phyloP scores from a whole-genome alignment of 2,888 invertebrate species.

The Drosophila yooni region DNA sequence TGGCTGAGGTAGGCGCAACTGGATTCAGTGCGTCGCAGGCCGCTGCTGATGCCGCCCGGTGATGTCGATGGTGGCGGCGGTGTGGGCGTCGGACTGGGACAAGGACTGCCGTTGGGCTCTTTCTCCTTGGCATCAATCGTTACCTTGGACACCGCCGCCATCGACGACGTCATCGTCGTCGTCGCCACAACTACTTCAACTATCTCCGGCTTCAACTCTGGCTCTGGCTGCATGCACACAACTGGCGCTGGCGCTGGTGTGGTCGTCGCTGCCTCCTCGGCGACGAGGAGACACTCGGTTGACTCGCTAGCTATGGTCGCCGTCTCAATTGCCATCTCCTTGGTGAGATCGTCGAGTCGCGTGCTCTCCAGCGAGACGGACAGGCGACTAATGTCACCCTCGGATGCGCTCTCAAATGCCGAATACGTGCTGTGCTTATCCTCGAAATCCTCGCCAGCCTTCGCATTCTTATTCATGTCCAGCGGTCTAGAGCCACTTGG shows the following conservation, averaged over 20 bases:
- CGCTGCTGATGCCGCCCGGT: conserved; percentile 77
- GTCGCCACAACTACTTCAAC: conserved; percentile 25
- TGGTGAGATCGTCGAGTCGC: conserved; percentile 77
- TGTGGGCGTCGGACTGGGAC: conserved; percentile 76
- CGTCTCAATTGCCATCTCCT: conserved; percentile 82
- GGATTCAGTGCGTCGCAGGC: conserved; percentile 82
- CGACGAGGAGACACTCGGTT: conserved; percentile 77
- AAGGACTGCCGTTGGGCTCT: conserved; percentile 60
- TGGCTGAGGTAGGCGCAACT: conserved; percentile 81
- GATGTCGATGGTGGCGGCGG: conserved; percentile 82
- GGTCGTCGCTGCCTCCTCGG: conserved; percentile 62
- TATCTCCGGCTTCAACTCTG: conserved; percentile 9
- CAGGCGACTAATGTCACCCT: conserved; percentile 83
- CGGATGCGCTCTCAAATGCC: conserved; percentile 84
- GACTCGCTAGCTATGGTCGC: conserved; percentile 84
- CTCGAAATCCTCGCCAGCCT: conserved; percentile 81
- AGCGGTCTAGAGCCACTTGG: conserved; percentile 69
- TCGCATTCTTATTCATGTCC: conserved; percentile 82
- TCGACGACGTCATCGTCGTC: not conserved
- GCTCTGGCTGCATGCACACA: conserved; percentile 5
- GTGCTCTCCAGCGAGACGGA: conserved; percentile 81
- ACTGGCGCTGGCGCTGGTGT: conserved; percentile 62
- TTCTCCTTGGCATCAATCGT: conserved; percentile 76
- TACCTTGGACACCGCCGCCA: conserved; percentile 65
- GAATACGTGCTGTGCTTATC: conserved; percentile 84